Conservation (phyloP, 2,888 invertebrate genomes). For the Sinodicranocentrus sp. region DNA sequence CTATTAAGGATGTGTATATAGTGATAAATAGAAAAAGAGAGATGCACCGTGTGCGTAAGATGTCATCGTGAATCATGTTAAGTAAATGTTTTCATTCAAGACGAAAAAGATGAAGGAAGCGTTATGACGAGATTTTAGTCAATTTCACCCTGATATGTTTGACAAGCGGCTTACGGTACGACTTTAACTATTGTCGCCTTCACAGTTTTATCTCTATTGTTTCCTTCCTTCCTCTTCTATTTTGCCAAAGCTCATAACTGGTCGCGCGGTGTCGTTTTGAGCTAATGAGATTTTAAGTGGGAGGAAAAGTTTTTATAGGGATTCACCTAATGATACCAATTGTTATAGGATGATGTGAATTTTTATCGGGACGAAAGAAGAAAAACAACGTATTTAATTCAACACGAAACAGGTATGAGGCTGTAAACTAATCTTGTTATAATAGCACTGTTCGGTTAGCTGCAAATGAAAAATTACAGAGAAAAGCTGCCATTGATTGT, state of each 20-base stretch:
- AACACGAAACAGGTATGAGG: not conserved
- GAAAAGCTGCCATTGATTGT: not conserved
- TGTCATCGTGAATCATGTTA: not conserved
- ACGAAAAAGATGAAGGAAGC: not conserved
- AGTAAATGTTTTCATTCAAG: not conserved
- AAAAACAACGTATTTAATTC: not conserved
- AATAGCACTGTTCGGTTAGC: not conserved
- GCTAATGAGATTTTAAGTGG: constrained; percentile 52
- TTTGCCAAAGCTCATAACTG: too few species aligned
- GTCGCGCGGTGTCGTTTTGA: constrained; percentile 28
- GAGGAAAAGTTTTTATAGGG: not conserved
- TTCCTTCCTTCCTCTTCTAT: constrained; percentile 45
- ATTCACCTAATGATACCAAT: constrained; percentile 6
- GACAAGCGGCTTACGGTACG: constrained; percentile 23
- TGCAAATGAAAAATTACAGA: not conserved
- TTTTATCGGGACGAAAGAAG: constrained; percentile 1
- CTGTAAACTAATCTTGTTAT: too few species aligned
- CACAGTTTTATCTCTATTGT: constrained; percentile 23
- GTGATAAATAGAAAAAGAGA: not conserved
- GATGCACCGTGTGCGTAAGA: too few species aligned
- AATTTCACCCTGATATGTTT: constrained; percentile 17
- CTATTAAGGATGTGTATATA: not conserved
- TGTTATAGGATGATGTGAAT: not conserved
- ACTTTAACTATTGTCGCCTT: constrained; percentile 14
- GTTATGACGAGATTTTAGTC: not conserved